Evolutionary conservation across 2,113 vertebrate genomes (phyloP).

Genomic region (Dipodomys stephensi): DNA sequence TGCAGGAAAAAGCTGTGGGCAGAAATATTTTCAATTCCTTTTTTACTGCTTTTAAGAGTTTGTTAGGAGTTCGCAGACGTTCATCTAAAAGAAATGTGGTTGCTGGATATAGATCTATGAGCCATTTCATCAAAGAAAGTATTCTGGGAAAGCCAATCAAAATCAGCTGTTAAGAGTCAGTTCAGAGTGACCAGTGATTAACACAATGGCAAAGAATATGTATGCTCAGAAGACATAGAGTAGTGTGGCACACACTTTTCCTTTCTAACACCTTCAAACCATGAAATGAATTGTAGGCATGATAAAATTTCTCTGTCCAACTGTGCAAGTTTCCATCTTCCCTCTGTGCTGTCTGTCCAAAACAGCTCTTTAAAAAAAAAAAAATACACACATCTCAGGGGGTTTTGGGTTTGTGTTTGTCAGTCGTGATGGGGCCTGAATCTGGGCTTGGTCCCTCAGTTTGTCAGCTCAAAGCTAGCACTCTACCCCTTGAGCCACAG

Average conservation of each 20-base stretch:
- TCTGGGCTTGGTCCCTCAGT: too few species aligned
- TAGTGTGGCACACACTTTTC: not conserved
- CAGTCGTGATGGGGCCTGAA: too few species aligned
- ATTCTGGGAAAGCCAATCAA: constrained; percentile 45
- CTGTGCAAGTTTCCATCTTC: not conserved
- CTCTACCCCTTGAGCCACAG: too few species aligned
- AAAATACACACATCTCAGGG: too few species aligned
- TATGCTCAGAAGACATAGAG: not conserved
- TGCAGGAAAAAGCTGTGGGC: not conserved
- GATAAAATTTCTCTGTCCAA: not conserved
- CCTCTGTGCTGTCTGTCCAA: not conserved
- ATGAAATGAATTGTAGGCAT: not conserved
- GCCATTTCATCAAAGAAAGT: not conserved
- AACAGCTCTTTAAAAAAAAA: not conserved
- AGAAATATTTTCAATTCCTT: constrained; percentile 50
- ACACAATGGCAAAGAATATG: not conserved
- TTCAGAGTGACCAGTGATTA: not conserved
- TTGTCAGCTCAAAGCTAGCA: too few species aligned
- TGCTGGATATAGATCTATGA: not conserved
- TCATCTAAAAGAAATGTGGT: not conserved
- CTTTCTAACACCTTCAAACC: not conserved
- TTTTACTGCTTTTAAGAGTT: constrained; percentile 6
- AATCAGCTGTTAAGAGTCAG: not conserved
- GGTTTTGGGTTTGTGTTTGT: too few species aligned
- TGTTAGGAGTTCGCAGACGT: not conserved